These are phyloP conservation scores for Lissocephala sabroskyi DNA, from an alignment of 2,888 invertebrate species.

Conservation along the genomic window DNA sequence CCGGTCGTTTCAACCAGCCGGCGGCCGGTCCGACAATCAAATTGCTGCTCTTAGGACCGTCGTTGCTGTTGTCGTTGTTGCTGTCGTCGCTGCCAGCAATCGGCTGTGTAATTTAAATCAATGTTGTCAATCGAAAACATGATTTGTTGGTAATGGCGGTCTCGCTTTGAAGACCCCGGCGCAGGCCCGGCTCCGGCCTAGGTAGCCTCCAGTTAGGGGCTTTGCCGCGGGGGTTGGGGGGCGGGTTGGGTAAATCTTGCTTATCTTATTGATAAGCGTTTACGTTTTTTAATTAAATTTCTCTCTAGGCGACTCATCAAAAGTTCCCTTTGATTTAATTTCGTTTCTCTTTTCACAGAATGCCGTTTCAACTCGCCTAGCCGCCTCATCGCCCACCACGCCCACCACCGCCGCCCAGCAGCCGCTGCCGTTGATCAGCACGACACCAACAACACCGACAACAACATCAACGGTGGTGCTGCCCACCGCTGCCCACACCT, in stretches of 20 bases:
- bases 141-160: conserved; percentile 65
- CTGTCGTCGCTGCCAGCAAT: conserved; percentile 48
- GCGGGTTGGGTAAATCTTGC: conserved; percentile 10
- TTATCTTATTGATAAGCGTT: conserved; percentile 57
- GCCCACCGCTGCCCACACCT: background rate
- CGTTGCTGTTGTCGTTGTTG: conserved; percentile 34
- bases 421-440: conserved; percentile 38
- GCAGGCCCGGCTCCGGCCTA: no score
- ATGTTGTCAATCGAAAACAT: conserved; percentile 70
- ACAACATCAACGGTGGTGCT: no score
- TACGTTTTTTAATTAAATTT: conserved; percentile 64
- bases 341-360: conserved; percentile 62
- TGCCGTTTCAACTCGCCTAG: conserved; percentile 80
- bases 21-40: conserved; percentile 32
- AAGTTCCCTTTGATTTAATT: conserved; percentile 1
- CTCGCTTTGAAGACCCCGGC: conserved; percentile 42
- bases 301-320: no score
- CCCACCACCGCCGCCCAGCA: conserved; percentile 46
- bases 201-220: no score
- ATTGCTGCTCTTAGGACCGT: conserved; percentile 29
- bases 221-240: no score
- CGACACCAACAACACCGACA: no score
- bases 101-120: conserved; percentile 69
- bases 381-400: conserved; percentile 79
- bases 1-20: no score